These are phyloP conservation scores for Zaprionus lineosus DNA, from an alignment of 2,888 invertebrate species.

Conservation along the genomic window DNA sequence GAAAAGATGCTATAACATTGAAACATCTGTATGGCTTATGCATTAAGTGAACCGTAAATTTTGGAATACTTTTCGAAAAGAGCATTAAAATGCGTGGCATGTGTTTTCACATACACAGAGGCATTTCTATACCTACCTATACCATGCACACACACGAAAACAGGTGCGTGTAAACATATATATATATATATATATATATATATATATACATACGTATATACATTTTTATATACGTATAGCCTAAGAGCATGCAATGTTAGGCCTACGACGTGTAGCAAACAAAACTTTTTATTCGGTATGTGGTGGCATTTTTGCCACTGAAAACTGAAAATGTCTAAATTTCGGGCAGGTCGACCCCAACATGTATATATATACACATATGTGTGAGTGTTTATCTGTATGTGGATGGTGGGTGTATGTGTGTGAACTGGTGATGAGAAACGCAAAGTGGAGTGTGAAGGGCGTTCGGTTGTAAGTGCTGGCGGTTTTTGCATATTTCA, in stretches of 20 bases:
- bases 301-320: conserved; percentile 41
- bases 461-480: conserved; percentile 32
- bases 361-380: too few species aligned
- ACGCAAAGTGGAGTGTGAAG: too few species aligned
- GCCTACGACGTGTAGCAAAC: conserved; percentile 30
- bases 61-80: conserved; percentile 3
- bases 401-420: not conserved
- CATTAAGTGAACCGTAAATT: too few species aligned
- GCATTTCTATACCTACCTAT: not conserved
- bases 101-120: conserved; percentile 20
- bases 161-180: too few species aligned
- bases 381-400: not conserved
- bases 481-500: conserved; percentile 54
- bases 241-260: conserved; percentile 40
- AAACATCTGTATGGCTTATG: too few species aligned
- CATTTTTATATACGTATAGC: too few species aligned
- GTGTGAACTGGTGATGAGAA: too few species aligned
- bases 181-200: too few species aligned
- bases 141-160: too few species aligned
- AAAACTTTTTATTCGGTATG: conserved; percentile 22
- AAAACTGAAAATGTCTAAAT: conserved; percentile 60
- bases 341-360: conserved; percentile 26
- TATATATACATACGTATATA: too few species aligned
- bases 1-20: too few species aligned
- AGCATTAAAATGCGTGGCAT: conserved; percentile 29